Evolutionary conservation across 2,113 vertebrate genomes (phyloP), one percentile per base, ranked within the genome.

Genomic region (Callospermophilus lateralis): DNA sequence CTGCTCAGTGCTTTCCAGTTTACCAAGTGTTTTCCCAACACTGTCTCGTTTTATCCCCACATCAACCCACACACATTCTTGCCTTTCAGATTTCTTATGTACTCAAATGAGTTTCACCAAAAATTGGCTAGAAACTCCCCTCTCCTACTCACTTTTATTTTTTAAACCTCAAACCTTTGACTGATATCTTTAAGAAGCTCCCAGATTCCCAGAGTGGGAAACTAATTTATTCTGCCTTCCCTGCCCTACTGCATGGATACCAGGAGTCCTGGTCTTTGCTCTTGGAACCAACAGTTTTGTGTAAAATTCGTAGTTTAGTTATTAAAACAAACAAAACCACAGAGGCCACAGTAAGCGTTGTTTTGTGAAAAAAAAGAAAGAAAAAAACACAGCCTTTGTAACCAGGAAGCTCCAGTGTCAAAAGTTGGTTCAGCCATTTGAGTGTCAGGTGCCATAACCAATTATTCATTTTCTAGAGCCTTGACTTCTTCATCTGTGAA

Each of bases 31-130:
- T 97, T 96, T 96, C 96, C 96, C 90, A 94, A 88, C 83, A 95
- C 84, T 42, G 51, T 89, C 86, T 97, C 96, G 90, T 95, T 97
- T 92, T 39, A 73, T 95, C 51, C 93, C 95, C 91, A 95, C 93
- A 77, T 92, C 96, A 95, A 86, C 96, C 97, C 97, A 97, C 97
- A 97, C 92, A 97, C 93, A 84, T 87, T 90, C 92, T 96, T 95
- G 96, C 84, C 55, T 73, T 96, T 95, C 94, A 92, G 88, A 97
- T 96, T 97, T 97, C 85, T 94, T 92, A 92, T n/a, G 78, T 96
- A 94, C 73, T 89, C 95, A 97, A 97, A 97, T 73, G 63, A 97
- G 84, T 94, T 96, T 95, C 78, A 68, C 92, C 4, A 26, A 94
- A 97, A 97, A 85, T 85, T 89, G 97, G 67, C 92, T 92, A 90